Conservation (phyloP, 2,113 vertebrate species). For the Macheiramphus alcinus region DNA sequence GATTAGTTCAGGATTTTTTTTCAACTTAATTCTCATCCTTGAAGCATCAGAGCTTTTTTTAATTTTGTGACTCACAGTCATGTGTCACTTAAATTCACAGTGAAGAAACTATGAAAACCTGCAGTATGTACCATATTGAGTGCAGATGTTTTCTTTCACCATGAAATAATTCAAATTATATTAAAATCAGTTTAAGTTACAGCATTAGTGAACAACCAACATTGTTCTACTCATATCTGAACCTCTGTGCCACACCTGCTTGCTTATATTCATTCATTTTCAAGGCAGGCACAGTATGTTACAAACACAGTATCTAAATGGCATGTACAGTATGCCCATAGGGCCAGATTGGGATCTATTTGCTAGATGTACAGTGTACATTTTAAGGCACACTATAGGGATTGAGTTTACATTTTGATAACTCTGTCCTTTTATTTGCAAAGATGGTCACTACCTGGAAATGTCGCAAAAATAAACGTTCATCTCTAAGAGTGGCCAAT, state of each 20-base stretch:
- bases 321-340: conserved; percentile 58
- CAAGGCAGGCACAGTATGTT: conserved; percentile 54
- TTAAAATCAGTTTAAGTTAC: conserved; percentile 35
- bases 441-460: conserved; percentile 61
- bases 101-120: conserved; percentile 59
- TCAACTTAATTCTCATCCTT: not conserved
- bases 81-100: conserved; percentile 66
- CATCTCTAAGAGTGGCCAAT: conserved; percentile 36
- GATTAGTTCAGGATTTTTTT: not conserved
- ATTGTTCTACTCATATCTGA: conserved; percentile 10
- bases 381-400: conserved; percentile 76
- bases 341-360: conserved; percentile 51
- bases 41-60: not conserved
- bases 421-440: conserved; percentile 62
- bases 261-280: not conserved
- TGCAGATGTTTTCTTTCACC: conserved; percentile 28
- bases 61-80: conserved; percentile 57
- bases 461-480: conserved; percentile 62
- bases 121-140: conserved; percentile 33
- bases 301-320: conserved; percentile 63
- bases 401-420: conserved; percentile 62
- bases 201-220: conserved; percentile 45
- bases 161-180: conserved; percentile 11
- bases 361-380: conserved; percentile 69
- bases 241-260: conserved; percentile 31